Percentiles rank a stretch among this genome's conserved stretches.
phyloP scores from a whole-genome alignment of 2,888 invertebrate species.

The Euplagia quadripunctaria region DNA sequence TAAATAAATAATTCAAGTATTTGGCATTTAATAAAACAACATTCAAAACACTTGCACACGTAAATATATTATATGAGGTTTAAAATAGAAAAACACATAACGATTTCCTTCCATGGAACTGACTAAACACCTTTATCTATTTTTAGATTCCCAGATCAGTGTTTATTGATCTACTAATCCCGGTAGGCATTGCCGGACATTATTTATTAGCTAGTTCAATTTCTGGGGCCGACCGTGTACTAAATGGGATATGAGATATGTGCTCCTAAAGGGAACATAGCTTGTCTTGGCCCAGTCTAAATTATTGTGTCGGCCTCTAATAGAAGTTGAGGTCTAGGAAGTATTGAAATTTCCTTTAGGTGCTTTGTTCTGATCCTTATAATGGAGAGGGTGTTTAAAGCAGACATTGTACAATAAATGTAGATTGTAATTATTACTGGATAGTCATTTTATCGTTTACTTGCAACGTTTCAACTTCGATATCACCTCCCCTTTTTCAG shows the following conservation, averaged over 20 bases:
- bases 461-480: background rate
- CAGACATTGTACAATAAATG: too few species aligned
- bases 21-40: too few species aligned
- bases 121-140: constrained; percentile 18
- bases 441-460: background rate
- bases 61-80: too few species aligned
- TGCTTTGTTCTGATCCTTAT: too few species aligned
- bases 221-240: constrained; percentile 43
- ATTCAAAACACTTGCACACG: too few species aligned
- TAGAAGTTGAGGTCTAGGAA: constrained; percentile 2
- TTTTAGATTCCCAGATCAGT: constrained; percentile 28
- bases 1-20: too few species aligned
- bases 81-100: background rate
- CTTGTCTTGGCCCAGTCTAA: constrained; percentile 27
- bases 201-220: constrained; percentile 50
- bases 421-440: too few species aligned
- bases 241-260: constrained; percentile 45
- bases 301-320: too few species aligned
- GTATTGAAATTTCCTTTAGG: too few species aligned
- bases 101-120: background rate
- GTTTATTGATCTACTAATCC: constrained; percentile 40
- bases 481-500: background rate
- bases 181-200: constrained; percentile 48
- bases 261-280: constrained; percentile 36
- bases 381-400: too few species aligned